Percentiles rank a stretch among this genome's conserved stretches.
These are phyloP conservation scores for Pygocentrus nattereri DNA, from an alignment of 2,797 vertebrate genomes.

Conservation along the genomic window DNA sequence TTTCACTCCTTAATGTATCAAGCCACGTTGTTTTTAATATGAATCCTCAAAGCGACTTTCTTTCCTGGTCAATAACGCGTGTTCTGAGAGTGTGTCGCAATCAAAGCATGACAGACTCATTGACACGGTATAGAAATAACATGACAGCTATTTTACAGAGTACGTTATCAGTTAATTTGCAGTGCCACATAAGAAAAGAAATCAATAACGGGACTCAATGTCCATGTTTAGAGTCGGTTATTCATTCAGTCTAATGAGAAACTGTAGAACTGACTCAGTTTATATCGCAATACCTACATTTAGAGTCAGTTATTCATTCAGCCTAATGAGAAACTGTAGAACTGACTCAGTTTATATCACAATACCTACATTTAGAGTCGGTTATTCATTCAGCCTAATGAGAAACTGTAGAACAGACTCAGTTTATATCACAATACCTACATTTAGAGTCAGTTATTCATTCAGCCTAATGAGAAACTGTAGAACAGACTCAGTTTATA, in stretches of 20 bases:
- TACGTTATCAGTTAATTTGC: background rate
- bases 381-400: no score
- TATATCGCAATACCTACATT: background rate
- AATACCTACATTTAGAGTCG: no score
- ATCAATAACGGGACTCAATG: background rate
- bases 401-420: no score
- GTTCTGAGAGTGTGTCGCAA: background rate
- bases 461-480: no score
- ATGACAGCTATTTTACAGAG: slow-evolving; percentile 41
- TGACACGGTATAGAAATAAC: background rate
- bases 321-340: background rate
- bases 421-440: no score
- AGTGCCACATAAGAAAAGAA: background rate
- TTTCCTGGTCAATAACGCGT: background rate
- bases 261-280: no score
- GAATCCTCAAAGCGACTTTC: background rate
- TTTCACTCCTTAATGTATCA: background rate
- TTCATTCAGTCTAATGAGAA: no score
- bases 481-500: no score
- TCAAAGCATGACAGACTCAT: background rate
- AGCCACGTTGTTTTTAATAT: background rate
- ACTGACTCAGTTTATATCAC: no score
- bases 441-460: no score
- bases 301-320: background rate
- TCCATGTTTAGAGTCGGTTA: no score